Evolutionary conservation across 1,140 invertebrate species (phyloP).

Genomic region (Aricia agestis): DNA sequence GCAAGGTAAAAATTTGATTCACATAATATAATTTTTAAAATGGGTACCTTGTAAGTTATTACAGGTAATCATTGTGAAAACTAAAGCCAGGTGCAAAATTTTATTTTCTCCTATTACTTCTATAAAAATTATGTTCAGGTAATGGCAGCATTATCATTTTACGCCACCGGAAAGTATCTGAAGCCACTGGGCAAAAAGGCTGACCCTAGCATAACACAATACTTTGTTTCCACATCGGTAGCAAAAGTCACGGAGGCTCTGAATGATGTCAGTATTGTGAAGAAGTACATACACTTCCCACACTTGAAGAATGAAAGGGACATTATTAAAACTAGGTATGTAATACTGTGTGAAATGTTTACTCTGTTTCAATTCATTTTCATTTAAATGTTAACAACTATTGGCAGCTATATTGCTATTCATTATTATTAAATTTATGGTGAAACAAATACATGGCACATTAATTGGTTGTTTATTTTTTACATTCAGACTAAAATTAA

Average conservation of each 20-base stretch:
- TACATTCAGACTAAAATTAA: too few relatives aligned
- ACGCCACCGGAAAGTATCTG: conserved; percentile 61
- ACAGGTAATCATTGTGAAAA: too few relatives aligned
- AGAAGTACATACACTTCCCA: conserved; percentile 67
- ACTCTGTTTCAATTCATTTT: too few relatives aligned
- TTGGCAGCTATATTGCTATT: neutral
- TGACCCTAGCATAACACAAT: conserved; percentile 59
- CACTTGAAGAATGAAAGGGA: conserved; percentile 60
- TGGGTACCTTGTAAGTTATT: too few relatives aligned
- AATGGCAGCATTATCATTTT: conserved; percentile 58
- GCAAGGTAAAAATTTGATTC: conserved; percentile 40
- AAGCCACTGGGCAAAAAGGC: conserved; percentile 52
- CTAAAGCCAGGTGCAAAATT: too few relatives aligned
- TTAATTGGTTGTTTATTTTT: too few relatives aligned
- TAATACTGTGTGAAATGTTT: neutral
- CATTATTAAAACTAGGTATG: conserved; percentile 55
- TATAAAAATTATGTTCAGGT: conserved; percentile 38
- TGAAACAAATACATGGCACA: too few relatives aligned
- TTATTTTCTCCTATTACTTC: too few relatives aligned
- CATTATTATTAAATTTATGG: too few relatives aligned
- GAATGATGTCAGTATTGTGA: conserved; percentile 55
- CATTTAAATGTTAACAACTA: too few relatives aligned
- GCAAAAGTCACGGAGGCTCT: conserved; percentile 61
- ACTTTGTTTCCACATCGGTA: conserved; percentile 59
- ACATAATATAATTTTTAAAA: too few relatives aligned